phyloP scores from a whole-genome alignment of 2,113 vertebrate species.

The Hoplias malabaricus region DNA sequence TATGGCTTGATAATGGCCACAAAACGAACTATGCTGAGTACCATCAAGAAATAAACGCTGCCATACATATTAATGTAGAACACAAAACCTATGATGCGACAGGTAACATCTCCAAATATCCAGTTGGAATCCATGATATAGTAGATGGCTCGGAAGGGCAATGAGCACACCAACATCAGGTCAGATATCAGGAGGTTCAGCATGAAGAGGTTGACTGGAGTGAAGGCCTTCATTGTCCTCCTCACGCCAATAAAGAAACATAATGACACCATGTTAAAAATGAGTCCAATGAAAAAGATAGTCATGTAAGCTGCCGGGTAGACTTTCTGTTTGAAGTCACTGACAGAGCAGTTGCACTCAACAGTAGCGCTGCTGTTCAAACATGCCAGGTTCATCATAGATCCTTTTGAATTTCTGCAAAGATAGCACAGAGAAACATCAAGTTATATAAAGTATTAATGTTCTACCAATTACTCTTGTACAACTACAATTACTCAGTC shows the following conservation, averaged over 20 bases:
- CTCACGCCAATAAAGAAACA: conserved; percentile 69
- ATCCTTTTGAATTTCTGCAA: neutral
- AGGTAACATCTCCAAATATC: conserved; percentile 70
- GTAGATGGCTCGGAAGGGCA: conserved; percentile 74
- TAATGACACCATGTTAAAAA: conserved; percentile 72
- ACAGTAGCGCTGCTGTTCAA: neutral
- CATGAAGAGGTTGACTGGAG: conserved; percentile 72
- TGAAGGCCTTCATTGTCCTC: conserved; percentile 45
- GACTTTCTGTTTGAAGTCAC: conserved; percentile 69
- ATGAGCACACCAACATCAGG: conserved; percentile 71
- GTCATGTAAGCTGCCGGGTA: conserved; percentile 68
- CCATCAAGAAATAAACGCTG: conserved; percentile 77
- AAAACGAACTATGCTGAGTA: conserved; percentile 74
- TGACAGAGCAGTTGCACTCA: conserved; percentile 50
- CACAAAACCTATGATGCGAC: conserved; percentile 73
- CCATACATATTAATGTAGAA: conserved; percentile 81
- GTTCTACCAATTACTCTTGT: no score
- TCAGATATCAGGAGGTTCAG: conserved; percentile 78
- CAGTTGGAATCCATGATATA: conserved; percentile 67
- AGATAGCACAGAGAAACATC: neutral
- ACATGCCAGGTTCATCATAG: neutral
- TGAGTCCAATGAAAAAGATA: conserved; percentile 67
- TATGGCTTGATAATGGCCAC: conserved; percentile 69
- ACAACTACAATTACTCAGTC: no score
- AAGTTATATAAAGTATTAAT: no score